Conservation (phyloP, 2,888 invertebrate genomes). For the Pyrrhia umbra region DNA sequence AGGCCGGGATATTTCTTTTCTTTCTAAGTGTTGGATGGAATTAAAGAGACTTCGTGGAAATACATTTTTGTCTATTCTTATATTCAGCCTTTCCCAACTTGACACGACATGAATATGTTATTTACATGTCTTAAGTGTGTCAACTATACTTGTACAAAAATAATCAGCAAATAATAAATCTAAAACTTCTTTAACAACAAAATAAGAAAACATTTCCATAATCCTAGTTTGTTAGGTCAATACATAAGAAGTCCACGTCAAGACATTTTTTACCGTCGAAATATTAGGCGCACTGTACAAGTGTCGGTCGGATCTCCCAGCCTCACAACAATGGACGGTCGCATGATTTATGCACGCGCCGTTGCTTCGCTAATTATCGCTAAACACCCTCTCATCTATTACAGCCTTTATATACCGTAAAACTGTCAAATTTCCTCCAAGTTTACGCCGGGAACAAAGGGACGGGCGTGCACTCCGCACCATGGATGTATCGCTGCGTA, state of each 20-base stretch:
- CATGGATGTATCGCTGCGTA: conserved; percentile 63
- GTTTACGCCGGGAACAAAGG: conserved; percentile 63
- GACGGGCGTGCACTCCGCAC: conserved; percentile 53
- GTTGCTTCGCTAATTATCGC: conserved; percentile 72
- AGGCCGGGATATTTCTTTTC: neutral
- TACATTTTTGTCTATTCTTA: neutral
- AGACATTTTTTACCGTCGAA: conserved; percentile 24
- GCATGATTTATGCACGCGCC: conserved; percentile 72
- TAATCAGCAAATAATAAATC: neutral
- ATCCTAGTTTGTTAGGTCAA: conserved; percentile 15
- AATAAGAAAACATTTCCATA: neutral
- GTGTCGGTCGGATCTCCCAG: conserved; percentile 22
- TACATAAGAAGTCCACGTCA: conserved; percentile 21
- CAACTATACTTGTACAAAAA: neutral
- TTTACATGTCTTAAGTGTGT: too few species aligned
- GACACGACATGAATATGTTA: too few species aligned
- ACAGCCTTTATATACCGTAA: conserved; percentile 69
- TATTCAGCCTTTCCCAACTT: too few species aligned
- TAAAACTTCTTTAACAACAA: neutral
- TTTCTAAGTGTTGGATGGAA: conserved; percentile 4
- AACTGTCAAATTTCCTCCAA: conserved; percentile 71
- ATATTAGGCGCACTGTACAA: conserved; percentile 28
- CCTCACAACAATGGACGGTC: conserved; percentile 66
- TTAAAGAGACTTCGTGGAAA: conserved; percentile 6
- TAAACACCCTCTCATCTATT: conserved; percentile 76